These are phyloP conservation scores for Hyposoter didymator DNA, from an alignment of 2,888 invertebrate species.

Conservation along the genomic window DNA sequence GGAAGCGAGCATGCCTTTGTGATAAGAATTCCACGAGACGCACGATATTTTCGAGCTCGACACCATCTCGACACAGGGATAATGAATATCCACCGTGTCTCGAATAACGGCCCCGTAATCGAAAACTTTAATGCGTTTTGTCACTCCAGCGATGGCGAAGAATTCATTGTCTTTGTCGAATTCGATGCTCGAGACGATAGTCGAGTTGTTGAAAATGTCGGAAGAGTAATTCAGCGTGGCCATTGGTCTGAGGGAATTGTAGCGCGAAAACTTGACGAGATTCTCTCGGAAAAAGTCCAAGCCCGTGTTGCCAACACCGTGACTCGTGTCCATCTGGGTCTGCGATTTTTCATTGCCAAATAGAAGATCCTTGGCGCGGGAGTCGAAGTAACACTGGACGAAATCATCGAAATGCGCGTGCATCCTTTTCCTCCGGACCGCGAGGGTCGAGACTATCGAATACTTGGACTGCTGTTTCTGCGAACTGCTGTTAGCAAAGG, in stretches of 20 bases:
- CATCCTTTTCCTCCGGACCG: conserved; percentile 90
- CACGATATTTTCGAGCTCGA: conserved; percentile 97
- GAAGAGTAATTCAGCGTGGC: conserved; percentile 96
- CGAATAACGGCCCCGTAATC: conserved; percentile 94
- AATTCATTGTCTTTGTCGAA: conserved; percentile 98
- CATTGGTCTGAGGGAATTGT: conserved; percentile 91
- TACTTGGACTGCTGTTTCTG: conserved; percentile 75
- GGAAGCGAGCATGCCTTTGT: conserved; percentile 94
- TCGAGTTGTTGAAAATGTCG: conserved; percentile 94
- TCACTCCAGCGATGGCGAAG: conserved; percentile 98
- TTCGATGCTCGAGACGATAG: conserved; percentile 96
- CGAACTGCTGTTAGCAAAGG: conserved; percentile 61
- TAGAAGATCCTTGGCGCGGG: conserved; percentile 90
- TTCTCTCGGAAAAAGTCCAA: conserved; percentile 93
- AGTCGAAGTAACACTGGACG: conserved; percentile 93
- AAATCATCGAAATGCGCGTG: conserved; percentile 95
- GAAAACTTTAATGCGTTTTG: conserved; percentile 96
- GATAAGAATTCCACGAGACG: conserved; percentile 97
- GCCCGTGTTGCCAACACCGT: conserved; percentile 82
- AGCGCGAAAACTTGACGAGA: conserved; percentile 93
- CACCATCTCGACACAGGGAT: conserved; percentile 95
- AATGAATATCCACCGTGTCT: conserved; percentile 95
- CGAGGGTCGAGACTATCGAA: conserved; percentile 85
- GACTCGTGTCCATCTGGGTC: conserved; percentile 70
- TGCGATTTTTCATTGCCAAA: conserved; percentile 84